Percentiles rank a stretch among this genome's conserved stretches.
phyloP scores from a whole-genome alignment of 2,797 vertebrate genomes.

The Huso huso region DNA sequence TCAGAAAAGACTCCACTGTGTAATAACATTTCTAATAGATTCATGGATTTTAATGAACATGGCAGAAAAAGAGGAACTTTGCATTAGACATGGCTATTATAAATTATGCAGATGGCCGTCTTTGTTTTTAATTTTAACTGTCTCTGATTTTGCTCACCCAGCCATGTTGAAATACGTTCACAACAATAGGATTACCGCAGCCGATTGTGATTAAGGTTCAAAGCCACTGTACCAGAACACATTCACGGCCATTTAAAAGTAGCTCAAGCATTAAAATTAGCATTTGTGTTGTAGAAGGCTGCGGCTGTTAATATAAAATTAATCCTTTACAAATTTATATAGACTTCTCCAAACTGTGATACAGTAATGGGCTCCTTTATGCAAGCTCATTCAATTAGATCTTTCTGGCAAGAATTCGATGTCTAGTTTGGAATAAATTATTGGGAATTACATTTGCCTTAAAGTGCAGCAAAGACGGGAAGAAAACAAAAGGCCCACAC shows the following conservation, averaged over 20 bases:
- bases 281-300: slow-evolving; percentile 38
- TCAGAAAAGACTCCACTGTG: slow-evolving; percentile 16
- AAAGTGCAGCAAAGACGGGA: slow-evolving; percentile 10
- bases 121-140: slow-evolving; percentile 33
- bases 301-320: slow-evolving; percentile 46
- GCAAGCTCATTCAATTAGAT: slow-evolving; percentile 42
- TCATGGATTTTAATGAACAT: slow-evolving; percentile 18
- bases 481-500: slow-evolving; percentile 13
- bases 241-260: slow-evolving; percentile 38
- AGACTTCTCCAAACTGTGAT: slow-evolving; percentile 32
- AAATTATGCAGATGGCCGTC: slow-evolving; percentile 19
- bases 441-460: slow-evolving; percentile 22
- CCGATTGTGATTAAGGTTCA: slow-evolving; percentile 28
- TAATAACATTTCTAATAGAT: slow-evolving; percentile 31
- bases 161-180: slow-evolving; percentile 19
- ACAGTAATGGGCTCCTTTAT: slow-evolving; percentile 39
- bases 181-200: slow-evolving; percentile 15
- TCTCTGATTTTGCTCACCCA: slow-evolving; percentile 10
- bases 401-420: slow-evolving; percentile 26
- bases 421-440: slow-evolving; percentile 28
- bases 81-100: slow-evolving; percentile 24
- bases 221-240: slow-evolving; percentile 30
- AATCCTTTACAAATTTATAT: slow-evolving; percentile 46
- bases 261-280: slow-evolving; percentile 45
- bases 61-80: slow-evolving; percentile 15